A percentile compares a stretch with the other conserved stretches of the same genome.
Conservation (phyloP, 1,140 invertebrate species). For the Papilio dardanus region DNA sequence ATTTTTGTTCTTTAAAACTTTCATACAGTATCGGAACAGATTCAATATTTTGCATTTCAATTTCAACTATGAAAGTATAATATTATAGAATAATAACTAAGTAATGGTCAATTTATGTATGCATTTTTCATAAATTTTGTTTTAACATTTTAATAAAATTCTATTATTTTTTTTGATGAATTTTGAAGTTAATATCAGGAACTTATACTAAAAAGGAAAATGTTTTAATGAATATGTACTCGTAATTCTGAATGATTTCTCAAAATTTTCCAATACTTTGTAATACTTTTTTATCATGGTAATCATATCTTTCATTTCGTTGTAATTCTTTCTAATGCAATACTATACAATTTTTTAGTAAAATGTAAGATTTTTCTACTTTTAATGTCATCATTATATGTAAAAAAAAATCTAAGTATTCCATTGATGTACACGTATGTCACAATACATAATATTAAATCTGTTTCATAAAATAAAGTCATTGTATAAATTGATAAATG, state of each 20-base stretch:
- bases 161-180: too few relatives aligned
- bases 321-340: background rate
- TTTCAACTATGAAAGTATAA: background rate
- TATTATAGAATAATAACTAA: background rate
- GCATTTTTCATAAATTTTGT: background rate
- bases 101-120: background rate
- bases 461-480: slow-evolving; percentile 13
- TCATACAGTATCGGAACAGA: background rate
- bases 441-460: background rate
- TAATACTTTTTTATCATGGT: too few relatives aligned
- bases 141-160: background rate
- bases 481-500: background rate
- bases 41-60: slow-evolving; percentile 2
- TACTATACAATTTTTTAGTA: background rate
- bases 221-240: background rate
- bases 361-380: background rate
- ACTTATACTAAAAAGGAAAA: background rate
- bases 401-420: background rate
- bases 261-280: background rate
- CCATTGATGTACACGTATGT: background rate
- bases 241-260: too few relatives aligned
- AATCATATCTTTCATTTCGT: background rate
- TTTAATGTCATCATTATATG: background rate
- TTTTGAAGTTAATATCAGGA: too few relatives aligned
- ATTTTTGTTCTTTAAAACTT: background rate